Percentiles rank a stretch among this genome's conserved stretches.
phyloP scores from a whole-genome alignment of 2,113 vertebrate species.

The Brachirus orientalis region DNA sequence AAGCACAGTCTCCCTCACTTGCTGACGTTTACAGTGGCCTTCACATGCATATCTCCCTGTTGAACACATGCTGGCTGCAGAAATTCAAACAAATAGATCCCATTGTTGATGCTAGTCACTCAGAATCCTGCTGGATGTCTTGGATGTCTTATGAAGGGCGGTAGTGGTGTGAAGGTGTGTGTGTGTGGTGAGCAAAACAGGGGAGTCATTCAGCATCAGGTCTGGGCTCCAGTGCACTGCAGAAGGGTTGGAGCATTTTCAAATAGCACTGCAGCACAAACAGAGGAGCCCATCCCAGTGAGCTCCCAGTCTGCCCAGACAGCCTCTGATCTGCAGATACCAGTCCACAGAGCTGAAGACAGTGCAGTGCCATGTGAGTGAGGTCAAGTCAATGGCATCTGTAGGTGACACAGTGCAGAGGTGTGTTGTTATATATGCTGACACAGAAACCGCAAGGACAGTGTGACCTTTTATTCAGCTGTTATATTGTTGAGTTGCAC shows the following conservation, averaged over 20 bases:
- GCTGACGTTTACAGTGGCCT: slow-evolving; percentile 46
- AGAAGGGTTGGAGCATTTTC: slow-evolving; percentile 73
- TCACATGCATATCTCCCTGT: slow-evolving; percentile 7
- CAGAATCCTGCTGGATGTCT: slow-evolving; percentile 34
- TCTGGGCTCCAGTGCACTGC: slow-evolving; percentile 71
- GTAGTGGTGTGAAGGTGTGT: slow-evolving; percentile 38
- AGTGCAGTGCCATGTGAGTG: background rate
- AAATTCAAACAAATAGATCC: slow-evolving; percentile 30
- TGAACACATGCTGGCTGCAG: slow-evolving; percentile 10
- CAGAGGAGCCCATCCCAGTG: slow-evolving; percentile 53
- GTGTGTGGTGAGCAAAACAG: slow-evolving; percentile 23
- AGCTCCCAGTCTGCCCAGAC: slow-evolving; percentile 17
- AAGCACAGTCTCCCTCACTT: slow-evolving; percentile 7
- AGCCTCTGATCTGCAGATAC: slow-evolving; percentile 7
- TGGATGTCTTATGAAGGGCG: slow-evolving; percentile 18
- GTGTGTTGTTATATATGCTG: slow-evolving; percentile 7
- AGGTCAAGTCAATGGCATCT: slow-evolving; percentile 1
- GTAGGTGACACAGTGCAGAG: background rate
- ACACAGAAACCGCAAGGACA: slow-evolving; percentile 34
- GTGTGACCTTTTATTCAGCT: slow-evolving; percentile 40
- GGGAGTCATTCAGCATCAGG: slow-evolving; percentile 61
- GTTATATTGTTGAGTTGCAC: slow-evolving; percentile 5
- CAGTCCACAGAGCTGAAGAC: too few species aligned
- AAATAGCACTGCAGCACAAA: slow-evolving; percentile 76
- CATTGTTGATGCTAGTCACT: slow-evolving; percentile 1